phyloP scores from a whole-genome alignment of 2,888 invertebrate species.

The Erebia aethiops region DNA sequence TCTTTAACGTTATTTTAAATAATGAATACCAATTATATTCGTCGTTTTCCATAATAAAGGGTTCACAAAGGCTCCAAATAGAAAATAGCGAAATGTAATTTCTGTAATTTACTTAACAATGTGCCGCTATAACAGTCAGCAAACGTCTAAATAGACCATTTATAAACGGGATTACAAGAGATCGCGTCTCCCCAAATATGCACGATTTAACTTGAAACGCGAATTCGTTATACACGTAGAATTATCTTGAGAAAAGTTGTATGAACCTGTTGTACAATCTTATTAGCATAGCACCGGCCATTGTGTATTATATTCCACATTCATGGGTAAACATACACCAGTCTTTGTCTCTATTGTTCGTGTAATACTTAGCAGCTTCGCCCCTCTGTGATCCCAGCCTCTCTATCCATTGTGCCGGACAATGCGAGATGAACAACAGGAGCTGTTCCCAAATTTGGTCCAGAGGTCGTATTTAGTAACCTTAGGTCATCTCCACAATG shows the following conservation, averaged over 20 bases:
- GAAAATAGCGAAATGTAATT: constrained; percentile 58
- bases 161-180: constrained; percentile 68
- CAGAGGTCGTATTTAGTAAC: constrained; percentile 70
- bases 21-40: constrained; percentile 19
- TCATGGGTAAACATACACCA: constrained; percentile 82
- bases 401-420: constrained; percentile 65
- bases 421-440: constrained; percentile 56
- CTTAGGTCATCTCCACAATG: constrained; percentile 74
- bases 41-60: constrained; percentile 35
- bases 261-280: constrained; percentile 76
- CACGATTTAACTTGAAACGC: constrained; percentile 80
- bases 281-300: constrained; percentile 74
- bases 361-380: constrained; percentile 78
- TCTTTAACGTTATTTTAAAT: constrained; percentile 11
- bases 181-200: constrained; percentile 63
- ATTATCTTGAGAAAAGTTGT: constrained; percentile 76
- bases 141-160: constrained; percentile 77
- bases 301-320: constrained; percentile 75
- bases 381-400: constrained; percentile 73
- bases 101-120: constrained; percentile 74
- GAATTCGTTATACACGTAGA: constrained; percentile 81
- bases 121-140: constrained; percentile 60
- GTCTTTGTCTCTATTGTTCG: constrained; percentile 75
- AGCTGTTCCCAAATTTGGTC: constrained; percentile 61
- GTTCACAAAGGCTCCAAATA: constrained; percentile 33